A percentile compares a stretch with the other conserved stretches of the same genome.
Evolutionary conservation across 2,888 invertebrate genomes (phyloP).

Genomic region (Dicranocentrus wangi): DNA sequence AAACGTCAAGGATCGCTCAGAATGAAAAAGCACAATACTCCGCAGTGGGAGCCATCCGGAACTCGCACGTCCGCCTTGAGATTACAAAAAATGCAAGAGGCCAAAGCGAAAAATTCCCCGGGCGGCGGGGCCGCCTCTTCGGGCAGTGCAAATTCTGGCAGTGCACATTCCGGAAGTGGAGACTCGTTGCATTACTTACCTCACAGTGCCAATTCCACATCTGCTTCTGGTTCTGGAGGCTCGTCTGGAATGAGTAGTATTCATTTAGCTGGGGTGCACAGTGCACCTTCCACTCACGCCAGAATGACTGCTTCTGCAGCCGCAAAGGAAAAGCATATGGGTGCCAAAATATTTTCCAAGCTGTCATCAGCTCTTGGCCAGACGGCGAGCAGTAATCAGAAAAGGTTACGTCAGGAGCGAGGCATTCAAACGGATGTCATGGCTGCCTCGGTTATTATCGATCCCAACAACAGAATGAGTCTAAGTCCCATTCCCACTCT

Average conservation of each 20-base stretch:
- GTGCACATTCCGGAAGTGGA: constrained; percentile 70
- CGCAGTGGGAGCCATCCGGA: constrained; percentile 68
- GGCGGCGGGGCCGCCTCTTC: constrained; percentile 47
- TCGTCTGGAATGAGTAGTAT: constrained; percentile 53
- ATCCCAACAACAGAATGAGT: constrained; percentile 43
- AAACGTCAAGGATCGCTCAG: constrained; percentile 71
- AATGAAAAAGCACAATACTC: constrained; percentile 57
- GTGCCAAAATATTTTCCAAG: constrained; percentile 72
- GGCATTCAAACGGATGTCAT: constrained; percentile 68
- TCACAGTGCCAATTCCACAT: constrained; percentile 53
- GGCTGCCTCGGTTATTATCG: background rate
- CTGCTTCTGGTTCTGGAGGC: constrained; percentile 34
- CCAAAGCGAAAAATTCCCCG: constrained; percentile 66
- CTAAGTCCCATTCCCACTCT: constrained; percentile 63
- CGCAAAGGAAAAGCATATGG: constrained; percentile 59
- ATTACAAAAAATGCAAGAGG: constrained; percentile 71
- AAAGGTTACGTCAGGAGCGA: constrained; percentile 69
- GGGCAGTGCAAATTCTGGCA: constrained; percentile 57
- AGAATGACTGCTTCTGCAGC: constrained; percentile 49
- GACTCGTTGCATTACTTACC: constrained; percentile 70
- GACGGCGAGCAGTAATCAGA: constrained; percentile 72
- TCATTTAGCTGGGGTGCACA: constrained; percentile 46
- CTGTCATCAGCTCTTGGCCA: constrained; percentile 71
- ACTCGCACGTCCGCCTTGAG: constrained; percentile 71
- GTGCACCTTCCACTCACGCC: constrained; percentile 40